Evolutionary conservation across 2,797 vertebrate species (phyloP).

Genomic region (Poecilia gillii): DNA sequence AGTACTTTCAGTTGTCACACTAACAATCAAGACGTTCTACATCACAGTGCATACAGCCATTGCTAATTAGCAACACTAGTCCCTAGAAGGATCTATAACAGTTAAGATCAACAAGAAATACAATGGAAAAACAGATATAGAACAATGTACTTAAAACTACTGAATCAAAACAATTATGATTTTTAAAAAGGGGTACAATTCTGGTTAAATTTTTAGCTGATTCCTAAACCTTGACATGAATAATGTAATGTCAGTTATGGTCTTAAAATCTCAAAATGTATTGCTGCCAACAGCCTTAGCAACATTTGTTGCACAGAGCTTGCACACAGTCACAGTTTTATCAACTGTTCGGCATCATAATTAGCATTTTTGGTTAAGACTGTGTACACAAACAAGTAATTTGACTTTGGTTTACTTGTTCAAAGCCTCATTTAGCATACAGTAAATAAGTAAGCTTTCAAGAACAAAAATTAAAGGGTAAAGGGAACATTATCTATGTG

Average conservation of each 20-base stretch:
- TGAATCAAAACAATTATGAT: too few species aligned
- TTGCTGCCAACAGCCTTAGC: background rate
- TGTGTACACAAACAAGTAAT: background rate
- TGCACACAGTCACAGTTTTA: background rate
- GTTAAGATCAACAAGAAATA: too few species aligned
- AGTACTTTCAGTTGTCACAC: background rate
- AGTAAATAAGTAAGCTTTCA: background rate
- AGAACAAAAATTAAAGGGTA: background rate
- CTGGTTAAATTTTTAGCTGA: too few species aligned
- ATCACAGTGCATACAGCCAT: too few species aligned
- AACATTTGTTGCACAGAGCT: background rate
- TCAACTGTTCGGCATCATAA: background rate
- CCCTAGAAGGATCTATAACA: too few species aligned
- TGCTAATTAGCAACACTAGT: too few species aligned
- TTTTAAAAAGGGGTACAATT: too few species aligned
- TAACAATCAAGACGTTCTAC: background rate
- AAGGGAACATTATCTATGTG: background rate
- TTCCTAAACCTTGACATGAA: too few species aligned
- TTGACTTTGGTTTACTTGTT: background rate
- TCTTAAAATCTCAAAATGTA: too few species aligned
- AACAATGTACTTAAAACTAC: too few species aligned
- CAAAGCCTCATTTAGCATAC: background rate
- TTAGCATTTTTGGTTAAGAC: background rate
- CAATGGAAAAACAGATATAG: too few species aligned
- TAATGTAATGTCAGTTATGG: too few species aligned